phyloP scores from a whole-genome alignment of 2,113 vertebrate genomes.

The Ceyx cyanopectus region DNA sequence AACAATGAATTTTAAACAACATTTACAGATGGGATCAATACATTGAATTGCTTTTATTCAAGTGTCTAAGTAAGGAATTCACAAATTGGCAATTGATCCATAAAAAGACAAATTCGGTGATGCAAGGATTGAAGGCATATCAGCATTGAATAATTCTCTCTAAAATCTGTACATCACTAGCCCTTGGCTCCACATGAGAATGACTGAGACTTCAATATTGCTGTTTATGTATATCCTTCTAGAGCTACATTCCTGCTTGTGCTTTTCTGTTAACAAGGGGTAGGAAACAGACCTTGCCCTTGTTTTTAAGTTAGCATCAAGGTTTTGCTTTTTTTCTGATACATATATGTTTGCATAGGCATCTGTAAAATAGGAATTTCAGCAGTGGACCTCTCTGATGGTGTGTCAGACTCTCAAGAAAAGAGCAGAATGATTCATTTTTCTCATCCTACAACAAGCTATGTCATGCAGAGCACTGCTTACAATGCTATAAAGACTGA shows the following conservation, averaged over 20 bases:
- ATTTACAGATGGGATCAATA: conserved; percentile 16
- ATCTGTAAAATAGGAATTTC: not conserved
- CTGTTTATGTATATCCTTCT: not conserved
- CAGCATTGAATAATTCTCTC: not conserved
- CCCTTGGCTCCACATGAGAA: not conserved
- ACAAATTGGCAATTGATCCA: not conserved
- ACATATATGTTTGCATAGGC: rapidly evolving
- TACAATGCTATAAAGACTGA: not conserved
- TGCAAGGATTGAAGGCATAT: not conserved
- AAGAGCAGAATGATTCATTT: not conserved
- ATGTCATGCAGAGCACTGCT: not conserved
- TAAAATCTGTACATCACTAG: not conserved
- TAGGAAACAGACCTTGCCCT: not conserved
- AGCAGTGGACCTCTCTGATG: not conserved
- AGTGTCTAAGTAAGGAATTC: not conserved
- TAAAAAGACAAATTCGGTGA: not conserved
- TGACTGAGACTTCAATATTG: not conserved
- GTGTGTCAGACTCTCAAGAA: not conserved
- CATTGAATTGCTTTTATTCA: not conserved
- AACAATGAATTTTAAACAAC: not conserved
- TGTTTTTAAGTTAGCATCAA: not conserved
- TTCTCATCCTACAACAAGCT: not conserved
- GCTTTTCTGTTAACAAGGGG: not conserved
- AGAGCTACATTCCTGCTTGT: not conserved
- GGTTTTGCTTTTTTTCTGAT: not conserved